These are phyloP conservation scores for Cordilura impudica DNA, from an alignment of 2,888 invertebrate species.

Conservation along the genomic window DNA sequence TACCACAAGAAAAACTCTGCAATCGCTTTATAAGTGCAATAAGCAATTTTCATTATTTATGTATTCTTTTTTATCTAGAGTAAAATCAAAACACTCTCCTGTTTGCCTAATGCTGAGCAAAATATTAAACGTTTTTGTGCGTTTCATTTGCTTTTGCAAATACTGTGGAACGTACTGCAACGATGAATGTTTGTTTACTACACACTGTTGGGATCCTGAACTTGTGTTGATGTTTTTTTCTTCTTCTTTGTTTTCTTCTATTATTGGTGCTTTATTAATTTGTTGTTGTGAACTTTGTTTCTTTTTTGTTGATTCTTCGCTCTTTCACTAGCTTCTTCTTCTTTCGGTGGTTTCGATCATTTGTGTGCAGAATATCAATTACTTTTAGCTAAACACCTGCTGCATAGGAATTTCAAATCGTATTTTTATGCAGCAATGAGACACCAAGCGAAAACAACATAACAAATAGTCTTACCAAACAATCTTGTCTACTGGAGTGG, in stretches of 20 bases:
- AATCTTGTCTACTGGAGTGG: neutral
- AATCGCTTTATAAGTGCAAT: no score
- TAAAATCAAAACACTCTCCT: no score
- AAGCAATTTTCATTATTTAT: no score
- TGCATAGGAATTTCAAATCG: constrained; percentile 74
- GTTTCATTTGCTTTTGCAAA: neutral
- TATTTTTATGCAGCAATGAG: constrained; percentile 43
- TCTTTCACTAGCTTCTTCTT: constrained; percentile 11
- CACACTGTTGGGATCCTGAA: constrained; percentile 2
- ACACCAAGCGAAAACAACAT: constrained; percentile 26
- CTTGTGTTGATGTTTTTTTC: constrained; percentile 23
- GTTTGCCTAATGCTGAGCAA: no score
- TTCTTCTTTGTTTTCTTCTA: neutral
- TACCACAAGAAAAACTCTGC: no score
- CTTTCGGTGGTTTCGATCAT: constrained; percentile 64
- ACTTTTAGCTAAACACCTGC: constrained; percentile 78
- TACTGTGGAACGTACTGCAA: constrained; percentile 7
- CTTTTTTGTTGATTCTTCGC: constrained; percentile 24
- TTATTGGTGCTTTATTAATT: neutral
- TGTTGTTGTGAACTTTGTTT: constrained; percentile 19
- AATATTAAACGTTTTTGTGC: no score
- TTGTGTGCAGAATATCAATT: constrained; percentile 77
- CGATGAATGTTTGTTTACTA: constrained; percentile 15
- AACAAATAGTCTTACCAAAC: no score
- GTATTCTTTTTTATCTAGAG: no score